Base-by-base conservation (phyloP, 2,113 vertebrate species). In the Melospiza melodia region DNA sequence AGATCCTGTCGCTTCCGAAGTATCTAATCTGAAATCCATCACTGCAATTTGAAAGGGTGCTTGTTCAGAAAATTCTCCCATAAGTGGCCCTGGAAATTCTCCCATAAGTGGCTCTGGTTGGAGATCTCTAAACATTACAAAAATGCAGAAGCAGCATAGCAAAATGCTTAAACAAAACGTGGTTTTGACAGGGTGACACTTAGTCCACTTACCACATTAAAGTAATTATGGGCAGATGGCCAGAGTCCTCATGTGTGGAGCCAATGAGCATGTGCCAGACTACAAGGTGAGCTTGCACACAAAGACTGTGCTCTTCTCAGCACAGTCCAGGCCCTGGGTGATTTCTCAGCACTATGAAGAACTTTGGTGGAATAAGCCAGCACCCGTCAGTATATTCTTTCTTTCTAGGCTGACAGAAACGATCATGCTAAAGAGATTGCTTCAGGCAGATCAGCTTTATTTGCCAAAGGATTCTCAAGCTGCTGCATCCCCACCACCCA, bases 191-290 rank as follows among this genome's bases (percentile, higher is more conserved):
- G 35, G 16, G 35, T 35, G 24, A 69, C 59, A 62, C 22, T 69
- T 88, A 73, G 30, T 28, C 11, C 39, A 31, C 16, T 67, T 43
- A 31, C 4, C 27, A 23, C 35, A 44, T 17, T 25, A 28, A 84
- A 84, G 14, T 28, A 72, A 76, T 33, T 20, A 61, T 3, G 3
- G 55, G 52, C 39, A 89, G 27, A 44, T 4, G 13, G 49, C 55
- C 5, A 68, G 58, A 82, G 16, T 24, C 44, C 49, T 28, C 3
- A 4, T 71, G 20, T 9, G 35, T 41, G 54, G 9, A 61, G 51
- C 51, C 37, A 57, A 1, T 5, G 24, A 31, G 19, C 31, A 21
- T 3, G n/a, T 0, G 3, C 20, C n/a, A 55, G 57, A 16, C 13
- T 27, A 33, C 44, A 43, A 44, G 35, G 44, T 39, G 20, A 78